Evolutionary conservation across 2,797 vertebrate species (phyloP).

Genomic region (Fringilla coelebs): DNA sequence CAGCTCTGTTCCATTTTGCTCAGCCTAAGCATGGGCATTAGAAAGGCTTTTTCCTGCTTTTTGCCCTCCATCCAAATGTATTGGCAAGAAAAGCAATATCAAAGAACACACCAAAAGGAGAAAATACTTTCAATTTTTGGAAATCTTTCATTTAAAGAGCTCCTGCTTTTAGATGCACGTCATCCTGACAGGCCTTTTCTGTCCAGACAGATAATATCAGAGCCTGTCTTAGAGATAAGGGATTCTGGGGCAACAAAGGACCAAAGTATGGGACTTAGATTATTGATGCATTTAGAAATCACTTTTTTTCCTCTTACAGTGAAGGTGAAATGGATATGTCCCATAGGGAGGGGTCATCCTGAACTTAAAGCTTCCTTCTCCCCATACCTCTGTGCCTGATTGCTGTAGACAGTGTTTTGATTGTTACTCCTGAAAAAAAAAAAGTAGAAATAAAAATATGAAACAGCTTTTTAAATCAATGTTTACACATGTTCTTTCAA

Average conservation of each 20-base stretch:
- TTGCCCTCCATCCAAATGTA: not conserved
- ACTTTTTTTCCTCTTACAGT: not conserved
- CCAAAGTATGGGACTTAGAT: not conserved
- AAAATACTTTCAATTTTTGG: slow-evolving; percentile 4
- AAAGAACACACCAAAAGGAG: not conserved
- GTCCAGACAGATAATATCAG: slow-evolving; percentile 61
- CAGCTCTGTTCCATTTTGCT: not conserved
- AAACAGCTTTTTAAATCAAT: not conserved
- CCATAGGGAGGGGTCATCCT: not conserved
- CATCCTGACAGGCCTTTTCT: slow-evolving; percentile 51
- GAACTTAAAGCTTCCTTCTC: not conserved
- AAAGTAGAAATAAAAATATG: not conserved
- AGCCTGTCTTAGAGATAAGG: slow-evolving; percentile 35
- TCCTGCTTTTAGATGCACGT: slow-evolving; percentile 20
- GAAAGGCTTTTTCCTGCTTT: not conserved
- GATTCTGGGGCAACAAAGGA: slow-evolving; percentile 19
- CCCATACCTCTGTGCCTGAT: not conserved
- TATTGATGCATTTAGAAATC: slow-evolving; percentile 36
- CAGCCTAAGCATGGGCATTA: not conserved
- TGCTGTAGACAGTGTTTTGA: not conserved
- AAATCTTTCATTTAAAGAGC: slow-evolving; percentile 9
- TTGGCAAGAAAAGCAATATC: slow-evolving; percentile 3
- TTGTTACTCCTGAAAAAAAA: not conserved
- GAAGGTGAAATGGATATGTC: slow-evolving; percentile 25
- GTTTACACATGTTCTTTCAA: not conserved